Percentiles rank a stretch among this genome's conserved stretches.
Evolutionary conservation across 53 echinoderm and acorn worm species (phyloP).

Genomic region (Echinarachnius parma): DNA sequence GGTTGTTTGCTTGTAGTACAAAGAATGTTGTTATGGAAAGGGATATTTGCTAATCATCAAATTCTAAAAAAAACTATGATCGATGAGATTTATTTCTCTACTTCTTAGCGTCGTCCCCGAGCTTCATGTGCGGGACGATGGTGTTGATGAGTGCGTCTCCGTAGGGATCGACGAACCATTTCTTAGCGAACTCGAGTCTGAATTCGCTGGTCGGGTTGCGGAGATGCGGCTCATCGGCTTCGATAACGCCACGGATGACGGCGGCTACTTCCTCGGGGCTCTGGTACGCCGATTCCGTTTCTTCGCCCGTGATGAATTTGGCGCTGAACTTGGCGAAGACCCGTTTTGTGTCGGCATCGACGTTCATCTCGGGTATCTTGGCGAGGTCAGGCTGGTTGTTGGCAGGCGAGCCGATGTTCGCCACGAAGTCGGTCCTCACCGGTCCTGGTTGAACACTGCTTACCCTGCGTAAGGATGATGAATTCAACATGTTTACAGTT

Average conservation of each 20-base stretch:
- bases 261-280: slow-evolving; percentile 1
- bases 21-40: too few relatives aligned
- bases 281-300: too few relatives aligned
- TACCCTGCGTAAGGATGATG: slow-evolving; percentile 13
- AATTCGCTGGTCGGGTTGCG: slow-evolving; percentile 9
- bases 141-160: too few relatives aligned
- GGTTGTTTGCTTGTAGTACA: too few relatives aligned
- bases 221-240: slow-evolving; percentile 1
- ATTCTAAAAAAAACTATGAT: too few relatives aligned
- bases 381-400: not conserved
- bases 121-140: too few relatives aligned
- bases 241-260: not conserved
- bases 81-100: too few relatives aligned
- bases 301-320: too few relatives aligned
- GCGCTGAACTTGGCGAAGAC: not conserved
- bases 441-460: slow-evolving; percentile 11
- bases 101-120: too few relatives aligned
- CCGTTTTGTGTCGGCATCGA: not conserved
- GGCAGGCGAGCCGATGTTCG: slow-evolving; percentile 2
- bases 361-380: slow-evolving; percentile 1
- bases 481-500: too few relatives aligned
- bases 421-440: slow-evolving; percentile 5
- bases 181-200: not conserved
- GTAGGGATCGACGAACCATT: slow-evolving; percentile 4
- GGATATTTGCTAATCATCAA: too few relatives aligned